These are phyloP conservation scores for Otocyon megalotis DNA, from an alignment of 2,113 vertebrate genomes.

Conservation along the genomic window DNA sequence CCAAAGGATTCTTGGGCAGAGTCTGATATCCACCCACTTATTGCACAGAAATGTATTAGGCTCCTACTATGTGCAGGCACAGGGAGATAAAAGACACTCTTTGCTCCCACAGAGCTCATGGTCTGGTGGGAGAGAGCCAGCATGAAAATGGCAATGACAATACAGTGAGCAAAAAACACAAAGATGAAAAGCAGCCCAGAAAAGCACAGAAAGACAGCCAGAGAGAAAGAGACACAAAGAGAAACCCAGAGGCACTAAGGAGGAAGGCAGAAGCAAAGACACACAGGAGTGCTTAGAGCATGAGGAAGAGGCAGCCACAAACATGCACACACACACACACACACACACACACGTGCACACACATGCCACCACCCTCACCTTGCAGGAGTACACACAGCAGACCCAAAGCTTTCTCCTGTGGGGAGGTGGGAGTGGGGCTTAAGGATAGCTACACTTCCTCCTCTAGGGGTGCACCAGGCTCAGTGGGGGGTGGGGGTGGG, in stretches of 20 bases:
- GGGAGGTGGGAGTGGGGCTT: neutral
- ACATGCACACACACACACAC: neutral
- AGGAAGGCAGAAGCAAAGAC: neutral
- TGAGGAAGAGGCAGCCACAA: neutral
- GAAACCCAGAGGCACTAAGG: neutral
- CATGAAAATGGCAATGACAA: neutral
- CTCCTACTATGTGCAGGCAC: neutral
- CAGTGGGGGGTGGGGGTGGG: neutral
- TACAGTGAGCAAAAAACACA: neutral
- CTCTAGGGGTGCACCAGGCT: neutral
- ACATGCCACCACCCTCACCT: neutral
- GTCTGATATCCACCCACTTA: neutral
- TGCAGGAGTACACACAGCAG: accelerated
- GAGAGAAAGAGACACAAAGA: neutral
- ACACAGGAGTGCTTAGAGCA: neutral
- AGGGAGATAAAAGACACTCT: neutral
- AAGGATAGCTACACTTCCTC: neutral
- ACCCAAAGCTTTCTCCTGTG: neutral
- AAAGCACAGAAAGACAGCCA: neutral
- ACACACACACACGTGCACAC: too few species aligned
- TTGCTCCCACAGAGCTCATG: neutral
- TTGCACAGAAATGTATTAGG: neutral
- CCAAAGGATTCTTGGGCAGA: neutral
- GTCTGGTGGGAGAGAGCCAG: neutral
- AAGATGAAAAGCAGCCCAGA: neutral